Evolutionary conservation across 2,797 vertebrate species (phyloP), one percentile per base, ranked within the genome.

Genomic region (Chelmon rostratus): DNA sequence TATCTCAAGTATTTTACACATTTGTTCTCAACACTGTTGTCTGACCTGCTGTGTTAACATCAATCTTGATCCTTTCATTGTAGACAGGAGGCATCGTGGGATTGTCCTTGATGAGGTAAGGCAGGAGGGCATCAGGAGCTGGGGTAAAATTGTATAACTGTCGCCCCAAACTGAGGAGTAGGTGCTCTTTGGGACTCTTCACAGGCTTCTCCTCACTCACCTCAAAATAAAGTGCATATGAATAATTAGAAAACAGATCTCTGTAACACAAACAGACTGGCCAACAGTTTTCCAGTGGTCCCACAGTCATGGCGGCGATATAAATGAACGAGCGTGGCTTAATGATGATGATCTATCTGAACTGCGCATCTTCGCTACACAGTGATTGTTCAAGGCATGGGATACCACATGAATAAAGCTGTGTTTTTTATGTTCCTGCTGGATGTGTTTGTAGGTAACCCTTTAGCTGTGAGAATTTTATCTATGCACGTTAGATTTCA

Each of bases 61-160:
- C 71, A 19, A 95, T 75, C 18, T 11, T 38, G 64, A 94, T 81
- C 38, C 16, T 90, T 5, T 69, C 21, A 50, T 94, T 85, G 9
- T 77, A 46, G 47, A 93, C 74, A 2, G 76, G 58, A 0, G 91
- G 79, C 16, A 92, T 38, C 31, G 42, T 3, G 6, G 76, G 81
- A 35, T 40, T 72, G 13, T 92, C 16, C 13, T 75, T 88, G 76
- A 95, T 91, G 63, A 95, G 88, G 86, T 81, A 86, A 0, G 92
- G 91, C 66, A 95, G 78, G 38, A 95, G 89, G 9, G 72, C 83
- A 16, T 94, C 94, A 23, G 88, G 91, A 68, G 95, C 75, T 1
- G 85, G 91, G 5, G 83, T 91, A 2, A 82, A 86, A 16, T 72
- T 92, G 11, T 89, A 96, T 5, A 96, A 49, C 58, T 88, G 86